Evolutionary conservation across 1,140 invertebrate genomes (phyloP), one percentile per base, ranked within the genome.

Genomic region (Acromyrmex echinatior): DNA sequence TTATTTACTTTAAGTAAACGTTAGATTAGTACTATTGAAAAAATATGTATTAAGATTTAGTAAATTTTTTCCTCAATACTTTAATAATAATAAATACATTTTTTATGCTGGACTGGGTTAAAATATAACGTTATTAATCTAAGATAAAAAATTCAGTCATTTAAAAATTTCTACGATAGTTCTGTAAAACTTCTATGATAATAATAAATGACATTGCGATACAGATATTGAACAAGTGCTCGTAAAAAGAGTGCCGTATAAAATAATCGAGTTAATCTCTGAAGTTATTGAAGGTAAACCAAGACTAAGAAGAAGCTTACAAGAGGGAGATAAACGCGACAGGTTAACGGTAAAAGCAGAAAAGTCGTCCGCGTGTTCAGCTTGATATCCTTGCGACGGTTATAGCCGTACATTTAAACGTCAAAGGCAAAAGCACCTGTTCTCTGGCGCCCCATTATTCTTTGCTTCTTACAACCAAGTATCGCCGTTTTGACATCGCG

Each of bases 311-410:
- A 53, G 31, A 66, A 2, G 45, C n/a, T 68, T 31, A n/a, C n/a
- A 21, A 25, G 18, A n/a, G 18, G n/a, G 49, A 68, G 49, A 25
- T 49, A 31, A 39, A 70, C n/a, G 78, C 28, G 31, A 7, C 16
- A 39, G 5, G 49, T 80, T 80, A 80, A 80, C 78, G 78, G 78
- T 80, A 80, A 80, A 80, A 70, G 63, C 78, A 80, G 78, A 80
- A 80, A 80, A 80, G 63, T 80, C 63, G 78, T 70, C 63, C 63
- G 49, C 74, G 21, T 28, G 21, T 63, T 62, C 58, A 12, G 31
- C 49, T 80, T 56, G 49, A 80, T 80, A 80, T 80, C 31, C 78
- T 70, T 58, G 65, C 49, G 78, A 60, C 78, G 63, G 77, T 66
- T 80, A 80, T 66, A 66, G 49, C 77, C 62, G 53, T 53, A 80